Percentiles rank a stretch among this genome's conserved stretches.
Conservation (phyloP, 2,797 vertebrate species). For the Sciurus carolinensis region DNA sequence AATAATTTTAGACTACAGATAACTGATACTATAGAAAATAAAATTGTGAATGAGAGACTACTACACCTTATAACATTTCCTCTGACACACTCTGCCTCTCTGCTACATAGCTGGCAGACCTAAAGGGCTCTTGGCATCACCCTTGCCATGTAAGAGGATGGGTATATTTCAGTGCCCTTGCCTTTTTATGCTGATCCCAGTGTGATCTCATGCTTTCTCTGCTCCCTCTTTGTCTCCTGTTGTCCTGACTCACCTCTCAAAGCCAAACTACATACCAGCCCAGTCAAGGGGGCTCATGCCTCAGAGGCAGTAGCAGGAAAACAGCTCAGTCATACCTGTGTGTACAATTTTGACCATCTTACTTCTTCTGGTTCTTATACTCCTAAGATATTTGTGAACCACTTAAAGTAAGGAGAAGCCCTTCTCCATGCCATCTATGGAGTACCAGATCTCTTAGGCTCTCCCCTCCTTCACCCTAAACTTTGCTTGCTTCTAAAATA, state of each 20-base stretch:
- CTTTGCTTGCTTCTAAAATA: background rate
- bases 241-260: background rate
- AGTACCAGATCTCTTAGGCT: background rate
- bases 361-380: background rate
- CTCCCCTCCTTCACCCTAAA: background rate
- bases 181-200: background rate
- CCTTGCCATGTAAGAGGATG: background rate
- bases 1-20: background rate
- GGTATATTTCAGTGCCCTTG: background rate
- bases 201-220: background rate
- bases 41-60: background rate
- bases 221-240: background rate
- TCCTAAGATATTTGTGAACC: background rate
- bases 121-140: background rate
- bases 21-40: background rate
- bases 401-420: background rate
- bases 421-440: background rate
- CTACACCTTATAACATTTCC: background rate
- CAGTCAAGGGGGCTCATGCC: background rate
- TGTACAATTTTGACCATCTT: background rate
- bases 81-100: background rate
- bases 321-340: background rate
- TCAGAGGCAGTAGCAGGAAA: background rate
- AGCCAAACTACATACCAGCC: background rate
- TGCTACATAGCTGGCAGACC: background rate